Conservation (phyloP, 2,113 vertebrate genomes). For the Colossoma macropomum region DNA sequence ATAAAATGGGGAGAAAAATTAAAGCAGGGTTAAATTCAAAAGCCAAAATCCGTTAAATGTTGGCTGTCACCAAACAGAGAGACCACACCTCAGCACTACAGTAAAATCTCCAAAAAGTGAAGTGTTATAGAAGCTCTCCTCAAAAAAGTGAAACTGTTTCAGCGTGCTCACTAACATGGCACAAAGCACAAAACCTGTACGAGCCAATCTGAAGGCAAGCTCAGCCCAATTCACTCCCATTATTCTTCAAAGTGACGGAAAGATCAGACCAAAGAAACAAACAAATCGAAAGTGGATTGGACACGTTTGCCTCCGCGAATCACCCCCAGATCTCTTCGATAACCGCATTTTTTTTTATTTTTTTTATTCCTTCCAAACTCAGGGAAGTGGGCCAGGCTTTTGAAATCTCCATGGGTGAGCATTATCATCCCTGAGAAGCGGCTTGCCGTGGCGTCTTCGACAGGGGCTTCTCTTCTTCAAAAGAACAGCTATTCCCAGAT, state of each 20-base stretch:
- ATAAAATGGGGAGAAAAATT: no score
- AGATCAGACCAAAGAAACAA: slow-evolving; percentile 72
- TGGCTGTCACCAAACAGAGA: neutral
- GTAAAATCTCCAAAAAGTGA: neutral
- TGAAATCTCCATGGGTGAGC: slow-evolving; percentile 67
- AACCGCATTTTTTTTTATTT: slow-evolving; percentile 53
- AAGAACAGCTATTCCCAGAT: slow-evolving; percentile 74
- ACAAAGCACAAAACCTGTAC: neutral
- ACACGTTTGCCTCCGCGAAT: slow-evolving; percentile 66
- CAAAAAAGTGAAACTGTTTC: neutral
- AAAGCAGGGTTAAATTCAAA: no score
- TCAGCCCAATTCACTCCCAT: slow-evolving; percentile 18
- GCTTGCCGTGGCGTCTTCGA: slow-evolving; percentile 69
- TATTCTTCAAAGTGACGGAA: slow-evolving; percentile 68
- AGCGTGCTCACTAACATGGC: no score
- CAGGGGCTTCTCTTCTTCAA: slow-evolving; percentile 76
- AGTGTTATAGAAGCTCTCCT: neutral
- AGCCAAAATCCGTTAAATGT: no score
- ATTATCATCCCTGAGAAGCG: slow-evolving; percentile 74
- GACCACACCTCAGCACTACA: neutral
- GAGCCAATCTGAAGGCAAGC: slow-evolving; percentile 6
- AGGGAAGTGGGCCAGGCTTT: slow-evolving; percentile 63
- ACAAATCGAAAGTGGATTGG: slow-evolving; percentile 77
- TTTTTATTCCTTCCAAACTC: slow-evolving; percentile 54
- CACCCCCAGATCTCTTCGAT: slow-evolving; percentile 66